These are phyloP conservation scores for silkworm (Bombyx mori) DNA, from an alignment of 1,140 invertebrate genomes.

Conservation along the genomic window DNA sequence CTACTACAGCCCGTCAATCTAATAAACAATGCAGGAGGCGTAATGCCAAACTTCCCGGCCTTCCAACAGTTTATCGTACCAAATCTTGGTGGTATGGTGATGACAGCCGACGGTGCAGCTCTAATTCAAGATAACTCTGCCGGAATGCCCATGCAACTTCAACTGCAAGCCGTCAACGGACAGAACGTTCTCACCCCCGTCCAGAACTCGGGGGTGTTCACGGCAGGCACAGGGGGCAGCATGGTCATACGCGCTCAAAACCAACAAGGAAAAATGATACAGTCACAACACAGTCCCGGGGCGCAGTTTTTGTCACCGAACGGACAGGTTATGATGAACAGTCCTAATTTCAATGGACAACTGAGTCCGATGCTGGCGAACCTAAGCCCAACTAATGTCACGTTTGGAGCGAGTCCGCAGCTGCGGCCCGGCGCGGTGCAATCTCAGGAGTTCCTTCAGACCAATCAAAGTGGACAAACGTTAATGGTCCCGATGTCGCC, in stretches of 20 bases:
- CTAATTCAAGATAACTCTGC: slow-evolving; percentile 78
- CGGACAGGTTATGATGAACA: slow-evolving; percentile 81
- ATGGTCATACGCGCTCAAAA: slow-evolving; percentile 84
- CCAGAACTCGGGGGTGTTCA: slow-evolving; percentile 79
- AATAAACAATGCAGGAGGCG: slow-evolving; percentile 78
- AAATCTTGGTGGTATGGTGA: slow-evolving; percentile 82
- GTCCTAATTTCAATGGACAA: slow-evolving; percentile 82
- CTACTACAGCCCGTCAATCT: slow-evolving; percentile 85
- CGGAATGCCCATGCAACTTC: slow-evolving; percentile 78
- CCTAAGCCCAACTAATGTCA: slow-evolving; percentile 79
- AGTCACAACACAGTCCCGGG: slow-evolving; percentile 77
- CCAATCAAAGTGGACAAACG: slow-evolving; percentile 80
- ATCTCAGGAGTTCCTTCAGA: slow-evolving; percentile 80
- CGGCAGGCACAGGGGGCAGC: slow-evolving; percentile 77
- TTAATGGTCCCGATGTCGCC: slow-evolving; percentile 83
- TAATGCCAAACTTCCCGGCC: slow-evolving; percentile 83
- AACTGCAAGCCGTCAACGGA: slow-evolving; percentile 85
- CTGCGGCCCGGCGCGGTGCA: slow-evolving; percentile 73
- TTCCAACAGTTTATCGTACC: slow-evolving; percentile 88
- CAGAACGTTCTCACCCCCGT: slow-evolving; percentile 83
- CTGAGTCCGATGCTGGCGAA: slow-evolving; percentile 83
- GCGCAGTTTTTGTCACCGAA: slow-evolving; percentile 82
- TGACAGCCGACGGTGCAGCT: slow-evolving; percentile 80
- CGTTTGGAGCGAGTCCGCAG: slow-evolving; percentile 75
- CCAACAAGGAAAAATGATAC: slow-evolving; percentile 81